Conservation (phyloP, 2,888 invertebrate genomes). For the Torymus texanus region DNA sequence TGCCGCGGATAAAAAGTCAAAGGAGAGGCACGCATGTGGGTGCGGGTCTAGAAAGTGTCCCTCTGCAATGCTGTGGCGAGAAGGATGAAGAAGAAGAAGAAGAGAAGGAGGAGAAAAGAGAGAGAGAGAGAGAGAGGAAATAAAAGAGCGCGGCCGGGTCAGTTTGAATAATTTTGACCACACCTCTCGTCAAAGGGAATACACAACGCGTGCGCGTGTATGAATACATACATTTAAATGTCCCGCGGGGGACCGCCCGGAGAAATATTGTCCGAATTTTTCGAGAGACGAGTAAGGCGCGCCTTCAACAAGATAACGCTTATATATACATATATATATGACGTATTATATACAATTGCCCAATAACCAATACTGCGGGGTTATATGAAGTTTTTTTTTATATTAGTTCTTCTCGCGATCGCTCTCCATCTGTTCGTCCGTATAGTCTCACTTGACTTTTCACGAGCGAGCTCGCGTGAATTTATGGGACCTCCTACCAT, state of each 20-base stretch:
- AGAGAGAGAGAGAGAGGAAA: slow-evolving; percentile 57
- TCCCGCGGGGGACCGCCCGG: slow-evolving; percentile 62
- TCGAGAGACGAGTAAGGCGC: no score
- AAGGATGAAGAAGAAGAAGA: no score
- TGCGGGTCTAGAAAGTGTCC: slow-evolving; percentile 73
- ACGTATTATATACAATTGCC: no score
- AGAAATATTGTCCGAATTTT: slow-evolving; percentile 71
- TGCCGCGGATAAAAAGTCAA: slow-evolving; percentile 39
- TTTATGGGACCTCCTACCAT: slow-evolving; percentile 43
- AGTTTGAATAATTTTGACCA: slow-evolving; percentile 76
- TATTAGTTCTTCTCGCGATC: no score
- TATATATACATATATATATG: no score
- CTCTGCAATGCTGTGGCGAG: slow-evolving; percentile 53
- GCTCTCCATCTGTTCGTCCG: slow-evolving; percentile 8
- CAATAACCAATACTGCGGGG: no score
- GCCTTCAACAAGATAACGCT: no score
- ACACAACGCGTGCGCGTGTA: slow-evolving; percentile 69
- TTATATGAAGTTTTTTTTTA: no score
- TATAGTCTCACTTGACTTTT: slow-evolving; percentile 48
- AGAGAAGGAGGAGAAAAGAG: slow-evolving; percentile 23
- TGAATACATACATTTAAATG: slow-evolving; percentile 76
- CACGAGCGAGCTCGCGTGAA: slow-evolving; percentile 18
- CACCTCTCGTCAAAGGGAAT: slow-evolving; percentile 74
- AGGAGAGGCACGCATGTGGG: slow-evolving; percentile 63
- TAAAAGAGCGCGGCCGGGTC: slow-evolving; percentile 72